Percentiles rank a stretch among this genome's conserved stretches.
These are phyloP conservation scores for Galeopterus variegatus DNA, from an alignment of 2,113 vertebrate species.

Conservation along the genomic window DNA sequence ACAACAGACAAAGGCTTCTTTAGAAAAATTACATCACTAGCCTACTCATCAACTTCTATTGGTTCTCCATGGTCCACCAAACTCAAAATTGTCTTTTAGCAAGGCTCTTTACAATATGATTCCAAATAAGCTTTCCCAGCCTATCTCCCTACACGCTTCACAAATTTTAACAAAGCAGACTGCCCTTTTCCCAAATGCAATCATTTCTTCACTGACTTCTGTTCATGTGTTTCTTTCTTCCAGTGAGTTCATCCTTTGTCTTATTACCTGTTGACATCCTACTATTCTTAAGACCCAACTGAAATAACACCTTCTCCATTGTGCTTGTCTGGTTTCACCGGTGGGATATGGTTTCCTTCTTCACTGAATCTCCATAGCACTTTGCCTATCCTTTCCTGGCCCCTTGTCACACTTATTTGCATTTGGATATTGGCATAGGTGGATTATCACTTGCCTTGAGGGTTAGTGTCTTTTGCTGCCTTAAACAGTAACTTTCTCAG, in stretches of 20 bases:
- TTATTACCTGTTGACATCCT: neutral
- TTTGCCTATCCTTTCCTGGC: neutral
- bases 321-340: accelerated
- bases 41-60: neutral
- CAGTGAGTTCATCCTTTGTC: neutral
- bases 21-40: neutral
- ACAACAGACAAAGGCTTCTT: neutral
- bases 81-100: neutral
- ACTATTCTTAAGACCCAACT: neutral
- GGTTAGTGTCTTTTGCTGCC: neutral
- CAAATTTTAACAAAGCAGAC: neutral
- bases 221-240: neutral
- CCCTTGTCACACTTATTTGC: neutral
- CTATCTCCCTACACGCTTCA: neutral
- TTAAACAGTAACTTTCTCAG: neutral
- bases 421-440: neutral
- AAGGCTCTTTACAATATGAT: neutral
- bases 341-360: neutral
- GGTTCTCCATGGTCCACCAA: neutral
- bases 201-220: neutral
- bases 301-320: neutral
- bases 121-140: neutral
- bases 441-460: neutral
- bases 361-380: neutral
- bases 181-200: neutral